Conservation (phyloP, 2,888 invertebrate species). For the Nycteola revayana region DNA sequence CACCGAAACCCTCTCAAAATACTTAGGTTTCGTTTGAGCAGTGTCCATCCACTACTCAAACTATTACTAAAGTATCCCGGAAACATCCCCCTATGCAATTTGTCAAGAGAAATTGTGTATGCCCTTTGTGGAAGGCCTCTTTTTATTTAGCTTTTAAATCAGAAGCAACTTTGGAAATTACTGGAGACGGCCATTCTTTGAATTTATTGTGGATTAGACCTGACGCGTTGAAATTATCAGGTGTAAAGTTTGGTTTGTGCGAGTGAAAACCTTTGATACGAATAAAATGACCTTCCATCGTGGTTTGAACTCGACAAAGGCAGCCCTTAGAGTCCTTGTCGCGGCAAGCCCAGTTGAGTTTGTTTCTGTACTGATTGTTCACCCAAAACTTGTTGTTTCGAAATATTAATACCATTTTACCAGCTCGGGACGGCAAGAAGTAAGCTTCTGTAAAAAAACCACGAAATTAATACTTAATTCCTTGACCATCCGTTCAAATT, state of each 20-base stretch:
- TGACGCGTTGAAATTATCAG: constrained; percentile 59
- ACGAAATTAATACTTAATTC: constrained; percentile 7
- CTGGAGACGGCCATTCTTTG: constrained; percentile 34
- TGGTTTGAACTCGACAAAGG: constrained; percentile 73
- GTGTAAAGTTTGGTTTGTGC: constrained; percentile 68
- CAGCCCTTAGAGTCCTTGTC: constrained; percentile 71
- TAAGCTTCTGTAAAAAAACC: constrained; percentile 59
- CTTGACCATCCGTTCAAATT: too few relatives aligned
- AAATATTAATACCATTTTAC: constrained; percentile 73
- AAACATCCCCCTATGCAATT: too few relatives aligned
- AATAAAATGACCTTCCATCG: constrained; percentile 67
- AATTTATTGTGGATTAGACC: constrained; percentile 36
- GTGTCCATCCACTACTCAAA: too few relatives aligned
- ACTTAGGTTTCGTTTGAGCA: too few relatives aligned
- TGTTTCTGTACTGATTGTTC: constrained; percentile 71
- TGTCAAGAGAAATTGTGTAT: too few relatives aligned
- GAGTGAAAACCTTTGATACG: constrained; percentile 66
- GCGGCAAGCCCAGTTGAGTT: constrained; percentile 75
- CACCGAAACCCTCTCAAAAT: constrained; percentile 3
- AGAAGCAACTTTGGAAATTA: constrained; percentile 16
- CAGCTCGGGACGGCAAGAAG: constrained; percentile 72
- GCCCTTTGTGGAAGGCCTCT: constrained; percentile 2
- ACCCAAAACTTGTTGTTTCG: constrained; percentile 74
- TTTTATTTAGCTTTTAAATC: constrained; percentile 10
- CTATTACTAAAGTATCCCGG: too few relatives aligned